Base-by-base conservation (phyloP, 2,113 vertebrate species). In the Vulpes ferrilata region DNA sequence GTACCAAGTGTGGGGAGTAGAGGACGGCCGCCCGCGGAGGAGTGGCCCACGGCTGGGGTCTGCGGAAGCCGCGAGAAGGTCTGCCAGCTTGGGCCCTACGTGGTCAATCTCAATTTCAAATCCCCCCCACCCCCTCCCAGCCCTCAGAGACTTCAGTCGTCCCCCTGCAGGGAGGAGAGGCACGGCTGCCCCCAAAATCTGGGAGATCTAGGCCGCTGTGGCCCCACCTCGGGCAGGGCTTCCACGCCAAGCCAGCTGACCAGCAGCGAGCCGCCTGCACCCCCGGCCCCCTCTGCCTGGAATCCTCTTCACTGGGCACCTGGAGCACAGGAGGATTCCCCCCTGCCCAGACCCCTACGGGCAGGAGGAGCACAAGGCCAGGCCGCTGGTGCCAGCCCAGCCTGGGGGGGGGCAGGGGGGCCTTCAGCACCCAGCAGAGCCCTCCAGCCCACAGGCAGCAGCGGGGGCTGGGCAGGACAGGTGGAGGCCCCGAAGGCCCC, bases 251-350 rank as follows among this genome's bases (percentile, higher is more conserved):
- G 13, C 43, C 73, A 19, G 20, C 48, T 35, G 7, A 8, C 35
- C 22, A 48, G 55, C 48, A 59, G 3, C 59, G 64, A 62, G 53
- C 51, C 9, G 7, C 65, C 62, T 73, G 15, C 10, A 13, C 2
- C 0, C 23, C 12, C 5, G 2, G 20, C 22, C 13, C 27, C 71
- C 73, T 20, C 43, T 11, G 9, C 2, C 4, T 2, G 7, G 32
- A 82, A 25, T 5, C 51, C 32, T 48, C 9, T n/a, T 60, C 4
- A 3, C n/a, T 74, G 11, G 11, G 20, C 48, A 55, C 59, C 59
- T 53, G 11, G 74, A 48, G 87, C 9, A 19, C 12, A 30, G 3
- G 48, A 32, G 53, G 15, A n/a, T 27, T 90, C 48, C 38, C 80
- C n/a, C 15, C 22, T 53, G 1, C 2, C 9, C 3, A 55, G 53